Conservation (phyloP, 1,140 invertebrate genomes). For the Lordiphosa collinella region DNA sequence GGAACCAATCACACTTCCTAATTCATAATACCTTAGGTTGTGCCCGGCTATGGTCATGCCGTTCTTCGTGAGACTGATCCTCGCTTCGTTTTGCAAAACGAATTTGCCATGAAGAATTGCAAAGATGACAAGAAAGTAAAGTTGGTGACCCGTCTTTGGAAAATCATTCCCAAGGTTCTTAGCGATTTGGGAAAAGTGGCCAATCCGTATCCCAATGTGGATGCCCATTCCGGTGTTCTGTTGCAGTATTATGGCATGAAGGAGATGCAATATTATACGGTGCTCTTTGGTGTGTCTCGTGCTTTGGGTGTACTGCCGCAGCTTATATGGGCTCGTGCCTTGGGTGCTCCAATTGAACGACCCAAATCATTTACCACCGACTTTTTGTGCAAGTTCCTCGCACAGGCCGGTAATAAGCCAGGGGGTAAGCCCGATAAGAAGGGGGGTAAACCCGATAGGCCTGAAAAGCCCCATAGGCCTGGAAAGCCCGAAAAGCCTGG, state of each 20-base stretch:
- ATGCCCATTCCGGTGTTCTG: slow-evolving; percentile 96
- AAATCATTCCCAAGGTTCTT: slow-evolving; percentile 94
- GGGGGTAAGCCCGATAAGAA: not conserved
- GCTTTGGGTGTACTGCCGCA: slow-evolving; percentile 93
- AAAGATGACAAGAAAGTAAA: slow-evolving; percentile 94
- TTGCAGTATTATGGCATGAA: slow-evolving; percentile 95
- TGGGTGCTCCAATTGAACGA: slow-evolving; percentile 95
- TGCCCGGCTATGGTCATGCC: slow-evolving; percentile 97
- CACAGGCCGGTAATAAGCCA: too few species aligned
- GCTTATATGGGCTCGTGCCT: slow-evolving; percentile 95
- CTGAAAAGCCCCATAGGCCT: too few species aligned
- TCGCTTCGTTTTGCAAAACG: slow-evolving; percentile 91
- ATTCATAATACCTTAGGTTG: slow-evolving; percentile 81
- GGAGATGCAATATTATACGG: slow-evolving; percentile 99
- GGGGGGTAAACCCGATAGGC: too few species aligned
- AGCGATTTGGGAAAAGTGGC: slow-evolving; percentile 95
- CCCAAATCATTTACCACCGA: slow-evolving; percentile 97
- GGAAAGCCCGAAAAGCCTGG: too few species aligned
- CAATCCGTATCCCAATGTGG: slow-evolving; percentile 99
- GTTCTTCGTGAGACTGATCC: slow-evolving; percentile 97
- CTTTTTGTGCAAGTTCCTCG: slow-evolving; percentile 7
- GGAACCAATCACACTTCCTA: too few species aligned
- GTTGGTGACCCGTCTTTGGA: slow-evolving; percentile 93
- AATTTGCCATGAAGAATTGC: slow-evolving; percentile 95
- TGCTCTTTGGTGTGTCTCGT: slow-evolving; percentile 96